Conservation (phyloP, 1,140 invertebrate genomes). For the Caenorhabditis latens region DNA sequence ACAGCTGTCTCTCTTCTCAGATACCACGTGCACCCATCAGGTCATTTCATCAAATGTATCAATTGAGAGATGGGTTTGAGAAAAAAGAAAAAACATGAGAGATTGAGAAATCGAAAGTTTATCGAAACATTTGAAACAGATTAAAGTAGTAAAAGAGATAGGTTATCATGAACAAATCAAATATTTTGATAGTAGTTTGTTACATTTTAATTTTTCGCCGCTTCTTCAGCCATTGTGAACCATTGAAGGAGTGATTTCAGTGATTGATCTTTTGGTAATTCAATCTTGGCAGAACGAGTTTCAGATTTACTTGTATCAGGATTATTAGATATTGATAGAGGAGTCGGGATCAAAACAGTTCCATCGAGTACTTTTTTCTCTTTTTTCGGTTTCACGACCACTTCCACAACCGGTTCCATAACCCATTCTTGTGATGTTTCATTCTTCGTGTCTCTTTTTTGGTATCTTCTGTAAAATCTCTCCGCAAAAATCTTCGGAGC, state of each 20-base stretch:
- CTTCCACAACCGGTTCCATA: slow-evolving; percentile 35
- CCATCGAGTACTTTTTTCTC: too few species aligned
- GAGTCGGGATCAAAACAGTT: not conserved
- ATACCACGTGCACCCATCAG: slow-evolving; percentile 42
- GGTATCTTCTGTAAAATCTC: slow-evolving; percentile 21
- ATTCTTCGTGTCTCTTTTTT: not conserved
- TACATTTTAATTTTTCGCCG: not conserved
- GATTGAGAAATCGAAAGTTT: slow-evolving; percentile 5
- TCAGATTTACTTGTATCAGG: not conserved
- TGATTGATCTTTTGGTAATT: slow-evolving; percentile 19
- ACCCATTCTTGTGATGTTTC: slow-evolving; percentile 21
- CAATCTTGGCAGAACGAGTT: not conserved
- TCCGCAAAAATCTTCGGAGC: slow-evolving; percentile 8
- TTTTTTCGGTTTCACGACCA: not conserved
- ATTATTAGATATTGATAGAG: not conserved
- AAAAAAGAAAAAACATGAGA: slow-evolving; percentile 31
- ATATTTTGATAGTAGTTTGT: too few species aligned
- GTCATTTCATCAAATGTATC: slow-evolving; percentile 1
- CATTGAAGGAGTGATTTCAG: slow-evolving; percentile 39
- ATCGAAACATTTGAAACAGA: slow-evolving; percentile 25
- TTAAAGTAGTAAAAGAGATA: not conserved
- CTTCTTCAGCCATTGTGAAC: slow-evolving; percentile 42
- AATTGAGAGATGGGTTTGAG: slow-evolving; percentile 7
- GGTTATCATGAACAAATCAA: not conserved
- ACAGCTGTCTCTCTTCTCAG: slow-evolving; percentile 11